Base-by-base conservation (phyloP, 2,888 invertebrate genomes). In the Phania funesta region DNA sequence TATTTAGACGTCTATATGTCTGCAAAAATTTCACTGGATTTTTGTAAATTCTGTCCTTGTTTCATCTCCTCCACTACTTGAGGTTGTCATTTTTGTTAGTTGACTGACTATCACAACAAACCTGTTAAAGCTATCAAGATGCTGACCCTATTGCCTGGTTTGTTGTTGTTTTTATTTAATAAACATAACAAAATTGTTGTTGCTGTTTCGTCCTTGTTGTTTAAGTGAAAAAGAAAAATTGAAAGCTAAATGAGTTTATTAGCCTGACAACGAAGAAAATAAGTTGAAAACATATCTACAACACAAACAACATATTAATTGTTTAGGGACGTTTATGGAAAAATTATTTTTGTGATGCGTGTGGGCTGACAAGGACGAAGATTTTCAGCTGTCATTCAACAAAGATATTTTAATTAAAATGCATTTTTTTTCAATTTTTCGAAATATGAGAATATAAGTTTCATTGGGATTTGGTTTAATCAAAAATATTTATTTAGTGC, bases 1-100 rank as follows among this genome's bases (percentile, higher is more conserved):
- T 58, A 65, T 79, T 65, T 60, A 73, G 73, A 79, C 78, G 65
- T 79, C 71, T 67, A 44, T n/a, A 67, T 73, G 78, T 58, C 78
- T 79, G 73, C 60, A 73, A 52, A 41, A 71, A 35, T 18, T n/a
- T 29, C 20, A 60, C 35, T 48, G 24, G 24, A 71, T 48, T 44
- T 60, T 67, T 29, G 22, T 9, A 8, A 48, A 44, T 50, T 32
- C 70, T 60, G 9, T n/a, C 8, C 11, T 32, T 35, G 11, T 5
- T 18, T 1, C 8, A n/a, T 26, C 8, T 46, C 20, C 24, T 9
- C 16, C 24, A 3, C n/a, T 24, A n/a, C 3, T 16, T 7, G 7
- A 3, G 0, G 20, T 3, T 29, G 3, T 20, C 29, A 20, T 13
- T 4, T 1, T 29, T 46, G 24, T 32, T 80, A 64, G 77, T 82